Evolutionary conservation across 2,888 invertebrate species (phyloP).

Genomic region (Caenorhabditis sinica): DNA sequence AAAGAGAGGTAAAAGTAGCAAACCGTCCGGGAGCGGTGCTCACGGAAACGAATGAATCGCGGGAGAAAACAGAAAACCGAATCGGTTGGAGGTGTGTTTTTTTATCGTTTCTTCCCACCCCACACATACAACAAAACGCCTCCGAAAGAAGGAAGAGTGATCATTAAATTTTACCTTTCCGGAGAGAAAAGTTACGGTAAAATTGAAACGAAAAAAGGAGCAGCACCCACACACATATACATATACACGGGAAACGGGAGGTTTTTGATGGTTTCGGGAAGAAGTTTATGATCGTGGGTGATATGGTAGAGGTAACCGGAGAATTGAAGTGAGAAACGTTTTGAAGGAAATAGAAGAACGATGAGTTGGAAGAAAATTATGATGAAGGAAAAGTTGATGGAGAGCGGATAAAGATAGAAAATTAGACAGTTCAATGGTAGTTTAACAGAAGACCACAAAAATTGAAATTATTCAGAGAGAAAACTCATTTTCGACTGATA

Average conservation of each 20-base stretch:
- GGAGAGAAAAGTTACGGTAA: conserved; percentile 29
- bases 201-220: neutral
- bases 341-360: neutral
- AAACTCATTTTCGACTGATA: too few relatives aligned
- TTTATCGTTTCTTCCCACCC: conserved; percentile 16
- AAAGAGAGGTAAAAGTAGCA: conserved; percentile 12
- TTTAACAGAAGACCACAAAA: too few relatives aligned
- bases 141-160: neutral
- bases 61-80: conserved; percentile 20
- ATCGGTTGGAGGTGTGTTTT: conserved; percentile 32
- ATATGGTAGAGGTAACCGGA: neutral
- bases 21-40: conserved; percentile 18
- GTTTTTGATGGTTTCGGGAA: conserved; percentile 13
- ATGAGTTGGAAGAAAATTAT: neutral
- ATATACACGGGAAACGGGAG: neutral
- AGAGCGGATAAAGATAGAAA: neutral
- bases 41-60: conserved; percentile 42
- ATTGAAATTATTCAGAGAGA: too few relatives aligned
- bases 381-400: neutral
- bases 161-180: conserved; percentile 31
- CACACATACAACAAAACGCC: conserved; percentile 17
- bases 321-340: neutral
- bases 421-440: too few relatives aligned
- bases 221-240: conserved; percentile 19
- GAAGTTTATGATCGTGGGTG: conserved; percentile 6